phyloP scores from a whole-genome alignment of 2,888 invertebrate genomes.

The Corbicula japonica region DNA sequence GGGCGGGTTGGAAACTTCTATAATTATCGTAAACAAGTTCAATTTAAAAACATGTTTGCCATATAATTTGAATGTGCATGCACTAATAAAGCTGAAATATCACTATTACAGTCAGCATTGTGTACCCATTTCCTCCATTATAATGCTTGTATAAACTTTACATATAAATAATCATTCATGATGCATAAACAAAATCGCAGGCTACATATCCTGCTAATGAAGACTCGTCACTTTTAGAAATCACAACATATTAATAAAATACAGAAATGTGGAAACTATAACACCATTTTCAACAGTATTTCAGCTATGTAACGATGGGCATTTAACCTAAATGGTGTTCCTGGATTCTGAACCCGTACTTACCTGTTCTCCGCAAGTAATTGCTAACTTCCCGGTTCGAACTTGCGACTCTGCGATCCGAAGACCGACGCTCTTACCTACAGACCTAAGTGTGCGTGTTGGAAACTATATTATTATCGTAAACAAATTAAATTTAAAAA shows the following conservation, averaged over 20 bases:
- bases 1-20: slow-evolving; percentile 28
- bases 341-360: too few species aligned
- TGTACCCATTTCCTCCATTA: slow-evolving; percentile 26
- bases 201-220: slow-evolving; percentile 1
- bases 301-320: too few species aligned
- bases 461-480: slow-evolving; percentile 1
- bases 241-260: background rate
- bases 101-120: slow-evolving; percentile 27
- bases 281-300: slow-evolving; percentile 13
- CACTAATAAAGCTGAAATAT: slow-evolving; percentile 6
- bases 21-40: slow-evolving; percentile 24
- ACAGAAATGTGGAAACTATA: slow-evolving; percentile 4
- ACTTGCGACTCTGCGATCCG: too few species aligned
- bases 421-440: background rate
- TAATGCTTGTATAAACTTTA: slow-evolving; percentile 13
- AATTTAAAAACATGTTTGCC: slow-evolving; percentile 1
- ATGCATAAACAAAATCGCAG: background rate
- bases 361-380: too few species aligned
- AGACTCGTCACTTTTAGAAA: slow-evolving; percentile 4
- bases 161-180: background rate
- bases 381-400: background rate
- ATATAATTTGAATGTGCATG: slow-evolving; percentile 20
- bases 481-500: slow-evolving; percentile 2
- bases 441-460: background rate
- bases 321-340: too few species aligned